These are phyloP conservation scores for Cylindroiulus punctatus DNA, from an alignment of 2,888 invertebrate species.

Conservation along the genomic window DNA sequence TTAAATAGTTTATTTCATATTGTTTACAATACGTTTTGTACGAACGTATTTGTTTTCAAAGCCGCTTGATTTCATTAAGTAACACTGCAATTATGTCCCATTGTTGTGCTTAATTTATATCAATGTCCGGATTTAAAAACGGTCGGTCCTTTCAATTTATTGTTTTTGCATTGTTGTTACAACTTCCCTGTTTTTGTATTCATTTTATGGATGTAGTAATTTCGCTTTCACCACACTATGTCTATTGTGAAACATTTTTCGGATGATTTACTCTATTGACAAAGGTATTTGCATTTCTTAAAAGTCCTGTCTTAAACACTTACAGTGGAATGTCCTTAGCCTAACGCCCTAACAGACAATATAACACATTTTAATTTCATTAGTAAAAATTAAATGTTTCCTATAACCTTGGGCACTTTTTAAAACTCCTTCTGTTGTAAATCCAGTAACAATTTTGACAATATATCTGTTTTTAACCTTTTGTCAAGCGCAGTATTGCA, in stretches of 20 bases:
- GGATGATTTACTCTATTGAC: constrained; percentile 6
- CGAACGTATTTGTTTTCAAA: neutral
- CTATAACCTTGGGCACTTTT: neutral
- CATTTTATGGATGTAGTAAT: neutral
- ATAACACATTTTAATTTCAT: neutral
- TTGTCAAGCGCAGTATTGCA: too few relatives aligned
- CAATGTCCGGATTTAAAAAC: neutral
- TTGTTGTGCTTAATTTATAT: neutral
- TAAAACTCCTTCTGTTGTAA: neutral
- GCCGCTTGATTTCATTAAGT: constrained; percentile 6
- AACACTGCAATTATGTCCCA: constrained; percentile 33
- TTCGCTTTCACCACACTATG: constrained; percentile 2
- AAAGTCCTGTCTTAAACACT: too few relatives aligned
- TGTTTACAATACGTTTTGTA: neutral
- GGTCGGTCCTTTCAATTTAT: neutral
- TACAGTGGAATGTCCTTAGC: neutral
- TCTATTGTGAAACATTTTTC: constrained; percentile 20
- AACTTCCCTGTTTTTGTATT: constrained; percentile 16
- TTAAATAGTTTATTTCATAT: neutral
- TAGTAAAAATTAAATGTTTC: neutral
- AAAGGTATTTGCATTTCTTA: neutral
- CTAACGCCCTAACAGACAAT: neutral
- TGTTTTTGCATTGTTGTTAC: neutral
- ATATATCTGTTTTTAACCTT: neutral
- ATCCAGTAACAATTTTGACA: neutral